These are phyloP conservation scores for Potorous gilbertii DNA, from an alignment of 2,797 vertebrate species.

Conservation along the genomic window DNA sequence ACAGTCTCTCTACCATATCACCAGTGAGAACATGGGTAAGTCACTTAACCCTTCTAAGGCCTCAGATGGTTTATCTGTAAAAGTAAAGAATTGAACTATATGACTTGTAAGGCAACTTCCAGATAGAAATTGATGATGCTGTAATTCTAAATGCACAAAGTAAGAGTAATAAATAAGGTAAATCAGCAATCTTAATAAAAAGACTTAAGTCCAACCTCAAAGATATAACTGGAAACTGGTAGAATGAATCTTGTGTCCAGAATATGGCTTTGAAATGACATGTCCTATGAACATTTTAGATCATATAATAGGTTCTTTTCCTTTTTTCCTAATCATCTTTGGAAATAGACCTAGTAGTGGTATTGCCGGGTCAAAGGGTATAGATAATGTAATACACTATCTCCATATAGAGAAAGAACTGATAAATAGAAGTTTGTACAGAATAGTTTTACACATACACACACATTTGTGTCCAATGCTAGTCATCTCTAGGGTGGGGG, in stretches of 20 bases:
- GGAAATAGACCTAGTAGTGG: background rate
- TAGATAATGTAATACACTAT: background rate
- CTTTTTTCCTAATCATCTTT: background rate
- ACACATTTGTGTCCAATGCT: background rate
- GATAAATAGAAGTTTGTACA: background rate
- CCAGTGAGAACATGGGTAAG: background rate
- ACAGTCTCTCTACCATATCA: background rate
- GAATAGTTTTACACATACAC: background rate
- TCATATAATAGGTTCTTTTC: background rate
- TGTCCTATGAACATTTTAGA: background rate
- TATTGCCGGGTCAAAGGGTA: background rate
- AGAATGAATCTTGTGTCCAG: background rate
- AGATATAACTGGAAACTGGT: background rate
- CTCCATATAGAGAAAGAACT: background rate
- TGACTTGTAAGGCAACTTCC: background rate
- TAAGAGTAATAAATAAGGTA: background rate
- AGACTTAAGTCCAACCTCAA: background rate
- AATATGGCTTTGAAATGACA: background rate
- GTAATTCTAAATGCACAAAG: background rate
- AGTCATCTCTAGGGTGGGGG: background rate
- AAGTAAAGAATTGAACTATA: background rate
- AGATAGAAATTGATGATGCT: background rate
- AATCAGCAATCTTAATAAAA: background rate
- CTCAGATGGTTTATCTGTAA: background rate
- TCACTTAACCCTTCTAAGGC: background rate